Conservation (phyloP, 2,113 vertebrate genomes). For the Phaethon lepturus region DNA sequence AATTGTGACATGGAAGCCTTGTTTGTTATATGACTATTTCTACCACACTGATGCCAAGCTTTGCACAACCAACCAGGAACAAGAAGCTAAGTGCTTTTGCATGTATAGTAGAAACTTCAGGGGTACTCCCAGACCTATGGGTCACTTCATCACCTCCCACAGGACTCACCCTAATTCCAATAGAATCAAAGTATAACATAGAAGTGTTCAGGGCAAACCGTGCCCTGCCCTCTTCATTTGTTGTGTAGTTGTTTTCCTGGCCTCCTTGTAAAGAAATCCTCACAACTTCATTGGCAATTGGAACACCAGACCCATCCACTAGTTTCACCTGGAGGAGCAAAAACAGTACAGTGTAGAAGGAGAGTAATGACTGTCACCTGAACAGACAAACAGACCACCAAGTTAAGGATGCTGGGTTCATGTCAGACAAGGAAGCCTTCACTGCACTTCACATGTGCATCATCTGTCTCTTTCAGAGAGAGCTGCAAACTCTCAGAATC, state of each 20-base stretch:
- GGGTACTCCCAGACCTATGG: neutral
- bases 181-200: rapidly evolving
- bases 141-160: neutral
- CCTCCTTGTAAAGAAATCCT: conserved; percentile 36
- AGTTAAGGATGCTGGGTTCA: neutral
- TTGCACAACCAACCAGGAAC: neutral
- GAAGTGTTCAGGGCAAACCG: conserved; percentile 70
- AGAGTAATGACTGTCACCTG: neutral
- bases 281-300: conserved; percentile 60
- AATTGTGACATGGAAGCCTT: neutral
- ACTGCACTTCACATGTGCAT: neutral
- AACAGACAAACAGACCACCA: neutral
- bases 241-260: conserved; percentile 52
- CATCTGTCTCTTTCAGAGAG: neutral
- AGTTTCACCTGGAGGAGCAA: conserved; percentile 69
- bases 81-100: neutral
- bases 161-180: conserved; percentile 67
- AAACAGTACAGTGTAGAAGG: neutral
- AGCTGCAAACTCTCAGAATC: neutral
- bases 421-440: neutral
- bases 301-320: conserved; percentile 60
- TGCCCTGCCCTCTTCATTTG: conserved; percentile 68
- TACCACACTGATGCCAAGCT: neutral
- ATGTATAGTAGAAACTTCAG: neutral
- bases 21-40: neutral